Base-by-base conservation (phyloP, 2,797 vertebrate genomes). In the Odontamblyopus lacepedii region DNA sequence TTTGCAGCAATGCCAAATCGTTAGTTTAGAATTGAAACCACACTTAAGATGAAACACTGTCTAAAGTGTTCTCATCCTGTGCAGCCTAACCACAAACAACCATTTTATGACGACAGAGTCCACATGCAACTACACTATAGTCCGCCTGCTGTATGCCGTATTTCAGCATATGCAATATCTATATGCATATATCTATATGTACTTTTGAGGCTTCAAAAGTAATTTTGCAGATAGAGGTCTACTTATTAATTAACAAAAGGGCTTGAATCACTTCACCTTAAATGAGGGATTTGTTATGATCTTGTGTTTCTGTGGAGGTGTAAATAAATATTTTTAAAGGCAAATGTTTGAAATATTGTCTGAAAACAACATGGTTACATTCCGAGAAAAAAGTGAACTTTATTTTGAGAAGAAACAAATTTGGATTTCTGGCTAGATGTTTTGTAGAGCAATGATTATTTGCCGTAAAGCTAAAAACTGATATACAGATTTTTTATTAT, bases 61-160 rank as follows among this genome's bases (percentile, higher is more conserved):
- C 19, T 71, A 2, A 8, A 60, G 16, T 1, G 30, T 15, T 76
- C 67, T 62, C 71, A 74, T 32, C 2, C 30, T 76, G 18, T 32
- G 59, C 72, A 67, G 59, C 57, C 13, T 7, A 84, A 85, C 88
- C 64, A 83, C 69, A 67, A 75, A 81, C 85, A 84, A 63, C 70
- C 0, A 51, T 29, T 61, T 70, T 3, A 12, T 50, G 79, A 32
- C 71, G n/a, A 32, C 27, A 13, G 12, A n/a, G 32, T 53, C 65
- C 29, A 35, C 12, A 35, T 38, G 64, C 64, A 66, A 19, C 44
- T 64, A 64, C 18, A 7, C n/a, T 38, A 30, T 38, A 9, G 35
- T 38, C 35, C 35, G 9, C 35, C 35, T 38, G 35, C 35, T 38
- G 35, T 35, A 35, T 7, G 35, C 35, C 7, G 2, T 12, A 13